Percentiles rank a stretch among this genome's conserved stretches.
phyloP scores from a whole-genome alignment of 2,113 vertebrate genomes.

The Scalopus aquaticus region DNA sequence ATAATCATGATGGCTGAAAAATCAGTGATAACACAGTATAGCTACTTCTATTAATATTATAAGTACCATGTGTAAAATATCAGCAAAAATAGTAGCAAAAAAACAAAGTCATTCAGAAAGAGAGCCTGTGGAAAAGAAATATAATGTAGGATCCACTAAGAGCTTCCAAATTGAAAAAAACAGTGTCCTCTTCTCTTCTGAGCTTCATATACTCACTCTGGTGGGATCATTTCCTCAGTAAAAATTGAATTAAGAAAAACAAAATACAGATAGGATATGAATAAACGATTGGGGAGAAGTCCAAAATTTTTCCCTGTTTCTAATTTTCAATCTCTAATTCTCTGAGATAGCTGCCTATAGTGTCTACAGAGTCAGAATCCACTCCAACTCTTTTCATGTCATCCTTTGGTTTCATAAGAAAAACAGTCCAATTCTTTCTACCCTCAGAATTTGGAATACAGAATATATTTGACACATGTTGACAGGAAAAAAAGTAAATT shows the following conservation, averaged over 20 bases:
- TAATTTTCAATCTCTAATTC: background rate
- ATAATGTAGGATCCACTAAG: background rate
- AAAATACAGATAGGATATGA: background rate
- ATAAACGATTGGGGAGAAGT: background rate
- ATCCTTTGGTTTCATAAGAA: no score
- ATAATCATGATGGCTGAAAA: background rate
- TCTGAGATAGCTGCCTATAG: background rate
- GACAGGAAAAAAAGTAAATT: no score
- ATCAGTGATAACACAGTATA: background rate
- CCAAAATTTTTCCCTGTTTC: background rate
- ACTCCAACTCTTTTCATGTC: no score
- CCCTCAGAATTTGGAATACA: no score
- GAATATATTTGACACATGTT: no score
- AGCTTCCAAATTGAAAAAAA: background rate
- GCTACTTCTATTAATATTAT: background rate
- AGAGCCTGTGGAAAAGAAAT: background rate
- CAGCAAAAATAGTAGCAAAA: background rate
- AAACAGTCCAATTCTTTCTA: no score
- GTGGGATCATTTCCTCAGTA: background rate
- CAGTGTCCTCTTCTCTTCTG: background rate
- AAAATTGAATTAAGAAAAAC: background rate
- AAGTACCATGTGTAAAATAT: background rate
- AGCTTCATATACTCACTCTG: background rate
- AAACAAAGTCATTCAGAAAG: background rate
- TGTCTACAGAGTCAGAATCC: background rate